Base-by-base conservation (phyloP, 2,888 invertebrate species). In the Cheilosia vulpina region DNA sequence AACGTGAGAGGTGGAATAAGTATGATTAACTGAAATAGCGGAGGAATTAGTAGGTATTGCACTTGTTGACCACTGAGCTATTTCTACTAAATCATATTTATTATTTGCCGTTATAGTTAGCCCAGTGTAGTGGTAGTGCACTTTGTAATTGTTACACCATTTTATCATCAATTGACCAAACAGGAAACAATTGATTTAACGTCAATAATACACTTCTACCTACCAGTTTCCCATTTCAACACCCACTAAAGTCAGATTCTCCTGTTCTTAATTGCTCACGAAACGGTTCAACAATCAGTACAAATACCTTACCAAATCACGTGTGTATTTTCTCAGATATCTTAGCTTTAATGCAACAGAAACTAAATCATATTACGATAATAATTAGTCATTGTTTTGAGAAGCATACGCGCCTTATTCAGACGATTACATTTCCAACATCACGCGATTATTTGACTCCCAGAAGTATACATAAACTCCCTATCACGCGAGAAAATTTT, bases 321-420 rank as follows among this genome's bases (percentile, higher is more conserved):
- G 45, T 71, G 65, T 31, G 52, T 31, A 24, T 73, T 62, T 80
- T 63, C 73, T 27, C 66, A 50, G 11, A 52, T 1, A 24, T 45
- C 7, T 15, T 41, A 27, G 21, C 38, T 15, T 2, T 21, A 19
- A 17, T 38, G 17, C n/a, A 73, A 47, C 19, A 60, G 27, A 50
- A n/a, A 60, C 43, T 50, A 58, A 72, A 27, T 58, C 75, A 69
- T 71, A 79, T 79, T 63, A 71, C 75, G 47, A 47, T 62, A 73
- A 27, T 79, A 79, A 84, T 84, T 84, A 84, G 80, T 84, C 84
- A 84, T 84, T 84, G 84, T 84, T 79, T 79, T 27, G 53, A 50
- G 21, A 50, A 72, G 53, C 75, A 75, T 69, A 45, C 75, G 58
- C 73, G 21, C 50, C 68, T 58, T 60, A 55, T 63, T 78, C 41